Evolutionary conservation across 30 jellyfish, hydroid and myxozoan species (phyloP).

Genomic region (Pseudorhiza aurosa): DNA sequence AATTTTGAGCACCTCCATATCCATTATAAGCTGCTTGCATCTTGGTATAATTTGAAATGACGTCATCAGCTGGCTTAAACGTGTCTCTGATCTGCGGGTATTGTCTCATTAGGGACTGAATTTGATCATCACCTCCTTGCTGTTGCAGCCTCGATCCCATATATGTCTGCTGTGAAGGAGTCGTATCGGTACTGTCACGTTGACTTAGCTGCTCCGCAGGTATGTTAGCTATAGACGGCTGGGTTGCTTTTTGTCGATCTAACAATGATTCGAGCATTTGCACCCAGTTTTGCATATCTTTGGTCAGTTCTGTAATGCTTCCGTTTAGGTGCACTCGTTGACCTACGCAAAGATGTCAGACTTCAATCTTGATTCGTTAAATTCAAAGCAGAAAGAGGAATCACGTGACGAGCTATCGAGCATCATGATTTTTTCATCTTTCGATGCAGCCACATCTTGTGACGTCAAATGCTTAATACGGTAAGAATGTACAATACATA

Average conservation of each 20-base stretch:
- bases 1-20: neutral
- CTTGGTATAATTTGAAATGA: constrained; percentile 21
- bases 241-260: constrained; percentile 13
- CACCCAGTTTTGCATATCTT: constrained; percentile 69
- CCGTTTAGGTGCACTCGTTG: neutral
- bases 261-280: constrained; percentile 61
- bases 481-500: too few species aligned
- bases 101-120: constrained; percentile 34
- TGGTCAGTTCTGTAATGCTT: constrained; percentile 52
- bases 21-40: constrained; percentile 30
- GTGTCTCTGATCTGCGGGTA: constrained; percentile 66
- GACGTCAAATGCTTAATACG: too few species aligned
- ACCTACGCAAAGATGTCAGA: neutral
- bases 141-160: constrained; percentile 55
- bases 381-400: too few species aligned
- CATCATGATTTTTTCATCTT: too few species aligned
- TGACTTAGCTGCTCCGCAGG: constrained; percentile 26
- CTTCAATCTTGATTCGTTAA: too few species aligned
- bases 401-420: too few species aligned
- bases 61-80: constrained; percentile 41
- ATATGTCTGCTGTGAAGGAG: constrained; percentile 35
- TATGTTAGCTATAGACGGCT: constrained; percentile 44
- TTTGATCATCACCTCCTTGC: neutral
- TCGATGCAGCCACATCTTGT: too few species aligned
- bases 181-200: constrained; percentile 44